Conservation (phyloP, 2,888 invertebrate genomes). For the Chrysolina haemoptera region DNA sequence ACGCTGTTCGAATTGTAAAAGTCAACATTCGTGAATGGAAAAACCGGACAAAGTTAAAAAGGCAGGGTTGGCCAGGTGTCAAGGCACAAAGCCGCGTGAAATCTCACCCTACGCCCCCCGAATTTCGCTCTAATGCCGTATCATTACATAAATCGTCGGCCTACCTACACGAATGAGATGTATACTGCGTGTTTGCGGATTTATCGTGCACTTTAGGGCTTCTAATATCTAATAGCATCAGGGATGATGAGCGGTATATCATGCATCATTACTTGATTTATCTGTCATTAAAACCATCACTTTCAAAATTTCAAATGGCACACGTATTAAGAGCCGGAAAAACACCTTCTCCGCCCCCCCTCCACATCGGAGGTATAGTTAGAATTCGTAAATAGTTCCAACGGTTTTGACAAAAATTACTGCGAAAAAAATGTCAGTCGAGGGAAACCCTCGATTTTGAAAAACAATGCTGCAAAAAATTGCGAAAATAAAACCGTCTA, state of each 20-base stretch:
- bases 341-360: no score
- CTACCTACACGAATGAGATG: slow-evolving; percentile 5
- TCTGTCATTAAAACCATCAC: no score
- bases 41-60: slow-evolving; percentile 62
- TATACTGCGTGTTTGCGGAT: not conserved
- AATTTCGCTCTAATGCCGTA: slow-evolving; percentile 37
- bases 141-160: slow-evolving; percentile 34
- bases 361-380: no score
- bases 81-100: slow-evolving; percentile 66
- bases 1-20: slow-evolving; percentile 55
- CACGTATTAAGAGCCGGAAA: no score
- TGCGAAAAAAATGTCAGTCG: no score
- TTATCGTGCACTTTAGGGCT: slow-evolving; percentile 14
- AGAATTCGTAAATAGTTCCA: no score
- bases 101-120: slow-evolving; percentile 63
- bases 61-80: slow-evolving; percentile 70
- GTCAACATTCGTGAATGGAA: slow-evolving; percentile 59
- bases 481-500: no score
- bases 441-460: no score
- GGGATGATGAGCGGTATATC: not conserved
- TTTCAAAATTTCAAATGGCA: no score
- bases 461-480: no score
- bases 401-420: no score
- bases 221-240: not conserved
- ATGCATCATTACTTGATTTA: no score